Conservation (phyloP, 2,797 vertebrate genomes). For the Sebastes ruberrimus region DNA sequence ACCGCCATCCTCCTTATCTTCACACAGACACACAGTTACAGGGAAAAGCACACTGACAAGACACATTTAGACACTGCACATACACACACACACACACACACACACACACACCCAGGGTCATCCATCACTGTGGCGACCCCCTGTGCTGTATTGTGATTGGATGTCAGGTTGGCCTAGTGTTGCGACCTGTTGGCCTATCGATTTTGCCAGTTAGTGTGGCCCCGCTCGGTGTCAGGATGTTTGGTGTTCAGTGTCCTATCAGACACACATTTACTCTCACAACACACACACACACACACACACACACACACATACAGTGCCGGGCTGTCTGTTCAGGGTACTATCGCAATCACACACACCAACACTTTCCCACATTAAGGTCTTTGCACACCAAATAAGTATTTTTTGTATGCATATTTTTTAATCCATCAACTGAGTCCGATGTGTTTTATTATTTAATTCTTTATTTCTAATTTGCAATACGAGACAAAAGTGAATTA, state of each 20-base stretch:
- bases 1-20: slow-evolving; percentile 49
- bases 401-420: no score
- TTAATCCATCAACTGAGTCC: not conserved
- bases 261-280: slow-evolving; percentile 45
- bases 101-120: slow-evolving; percentile 40
- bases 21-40: slow-evolving; percentile 39
- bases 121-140: slow-evolving; percentile 67
- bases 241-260: slow-evolving; percentile 51
- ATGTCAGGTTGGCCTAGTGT: slow-evolving; percentile 65
- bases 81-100: not conserved
- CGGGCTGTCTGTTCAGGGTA: not conserved
- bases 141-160: slow-evolving; percentile 64
- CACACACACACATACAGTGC: not conserved
- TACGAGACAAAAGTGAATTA: no score
- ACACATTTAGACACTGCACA: slow-evolving; percentile 23
- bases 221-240: slow-evolving; percentile 55
- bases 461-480: no score
- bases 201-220: slow-evolving; percentile 61
- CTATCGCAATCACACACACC: not conserved
- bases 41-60: slow-evolving; percentile 36
- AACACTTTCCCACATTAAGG: not conserved
- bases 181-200: slow-evolving; percentile 71
- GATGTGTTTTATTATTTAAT: no score
- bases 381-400: no score
- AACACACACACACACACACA: not conserved